Evolutionary conservation across 1,140 invertebrate genomes (phyloP).

Genomic region (Zaprionus kolodkinae): DNA sequence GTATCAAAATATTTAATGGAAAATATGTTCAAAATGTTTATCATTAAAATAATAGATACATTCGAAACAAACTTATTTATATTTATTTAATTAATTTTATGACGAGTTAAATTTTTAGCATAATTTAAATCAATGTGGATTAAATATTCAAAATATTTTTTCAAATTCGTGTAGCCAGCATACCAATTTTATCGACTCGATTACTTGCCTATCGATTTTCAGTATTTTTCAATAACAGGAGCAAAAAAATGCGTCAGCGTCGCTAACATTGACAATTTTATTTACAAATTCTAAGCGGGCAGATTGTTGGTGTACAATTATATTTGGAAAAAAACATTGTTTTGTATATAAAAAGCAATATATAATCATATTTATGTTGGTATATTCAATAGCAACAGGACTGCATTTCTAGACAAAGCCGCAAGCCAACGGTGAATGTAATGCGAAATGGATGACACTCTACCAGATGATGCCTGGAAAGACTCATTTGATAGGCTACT

Average conservation of each 20-base stretch:
- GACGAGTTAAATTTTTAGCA: no score
- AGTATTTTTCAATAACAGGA: not conserved
- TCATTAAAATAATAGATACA: no score
- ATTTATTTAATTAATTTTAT: not conserved
- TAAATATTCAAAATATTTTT: not conserved
- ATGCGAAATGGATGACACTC: conserved; percentile 49
- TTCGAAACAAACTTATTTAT: not conserved
- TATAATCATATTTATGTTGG: not conserved
- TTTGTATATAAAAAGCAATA: not conserved
- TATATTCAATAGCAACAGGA: not conserved
- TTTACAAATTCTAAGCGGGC: conserved; percentile 2
- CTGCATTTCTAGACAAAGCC: not conserved
- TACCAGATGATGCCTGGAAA: conserved; percentile 62
- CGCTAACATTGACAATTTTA: conserved; percentile 9
- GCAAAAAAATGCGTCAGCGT: not conserved
- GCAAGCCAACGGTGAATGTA: not conserved
- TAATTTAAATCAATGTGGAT: no score
- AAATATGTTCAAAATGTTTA: no score
- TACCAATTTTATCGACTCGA: not conserved
- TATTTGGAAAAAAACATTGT: not conserved
- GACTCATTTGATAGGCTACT: conserved; percentile 77
- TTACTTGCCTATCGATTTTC: not conserved
- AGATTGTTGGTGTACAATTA: not conserved
- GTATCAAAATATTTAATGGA: no score
- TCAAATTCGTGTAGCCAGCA: not conserved